phyloP scores from a whole-genome alignment of 2,888 invertebrate genomes.

The Stictocephala bisonia region DNA sequence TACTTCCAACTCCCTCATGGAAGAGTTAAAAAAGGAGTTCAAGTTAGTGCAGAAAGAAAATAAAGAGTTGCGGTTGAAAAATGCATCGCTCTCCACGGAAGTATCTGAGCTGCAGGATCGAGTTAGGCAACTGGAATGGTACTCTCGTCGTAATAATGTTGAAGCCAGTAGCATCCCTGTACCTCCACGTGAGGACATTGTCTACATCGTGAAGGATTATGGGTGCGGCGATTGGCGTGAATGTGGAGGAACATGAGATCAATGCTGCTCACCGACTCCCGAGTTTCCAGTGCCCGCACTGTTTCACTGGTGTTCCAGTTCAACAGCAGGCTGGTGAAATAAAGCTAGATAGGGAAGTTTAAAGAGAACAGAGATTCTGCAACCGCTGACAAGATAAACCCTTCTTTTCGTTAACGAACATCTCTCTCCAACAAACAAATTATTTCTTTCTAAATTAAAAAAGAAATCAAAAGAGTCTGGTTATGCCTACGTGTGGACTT shows the following conservation, averaged over 20 bases:
- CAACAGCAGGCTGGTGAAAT: not conserved
- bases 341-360: constrained; percentile 4
- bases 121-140: constrained; percentile 19
- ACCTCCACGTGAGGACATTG: constrained; percentile 3
- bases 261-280: constrained; percentile 23
- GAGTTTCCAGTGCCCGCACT: constrained; percentile 11
- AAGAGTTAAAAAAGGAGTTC: constrained; percentile 10
- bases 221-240: constrained; percentile 16
- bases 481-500: not conserved
- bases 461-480: constrained; percentile 3
- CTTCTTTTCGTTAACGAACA: constrained; percentile 26
- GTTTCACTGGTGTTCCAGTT: constrained; percentile 31
- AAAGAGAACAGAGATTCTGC: not conserved
- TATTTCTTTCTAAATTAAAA: constrained; percentile 7
- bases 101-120: constrained; percentile 27
- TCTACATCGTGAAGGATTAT: constrained; percentile 26
- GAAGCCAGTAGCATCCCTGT: constrained; percentile 26
- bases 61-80: not conserved
- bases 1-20: not conserved
- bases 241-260: not conserved
- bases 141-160: constrained; percentile 5
- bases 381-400: constrained; percentile 12
- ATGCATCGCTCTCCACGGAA: not conserved
- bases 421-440: constrained; percentile 9
- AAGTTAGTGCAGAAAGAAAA: constrained; percentile 1